Conservation (phyloP, 2,113 vertebrate genomes). For the Ophthalmolycus amberensis region DNA sequence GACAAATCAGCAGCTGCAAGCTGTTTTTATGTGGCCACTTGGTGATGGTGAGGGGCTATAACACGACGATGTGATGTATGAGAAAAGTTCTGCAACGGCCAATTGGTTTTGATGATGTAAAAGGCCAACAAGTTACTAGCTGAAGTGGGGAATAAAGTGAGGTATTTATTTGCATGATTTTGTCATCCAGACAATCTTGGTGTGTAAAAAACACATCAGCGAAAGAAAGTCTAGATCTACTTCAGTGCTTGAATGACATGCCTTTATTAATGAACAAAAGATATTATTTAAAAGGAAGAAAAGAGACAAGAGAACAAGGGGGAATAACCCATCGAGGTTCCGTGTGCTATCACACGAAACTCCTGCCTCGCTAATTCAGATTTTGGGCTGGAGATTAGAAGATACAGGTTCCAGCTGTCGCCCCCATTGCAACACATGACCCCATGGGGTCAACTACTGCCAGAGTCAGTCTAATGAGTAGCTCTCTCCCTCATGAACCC, state of each 20-base stretch:
- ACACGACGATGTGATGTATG: neutral
- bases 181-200: neutral
- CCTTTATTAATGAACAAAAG: neutral
- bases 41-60: neutral
- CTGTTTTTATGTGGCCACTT: too few species aligned
- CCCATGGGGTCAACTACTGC: slow-evolving; percentile 21
- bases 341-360: neutral
- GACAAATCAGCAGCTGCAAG: too few species aligned
- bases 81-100: neutral
- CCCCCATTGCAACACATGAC: slow-evolving; percentile 17
- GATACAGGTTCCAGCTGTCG: slow-evolving; percentile 28
- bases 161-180: neutral
- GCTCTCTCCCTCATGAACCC: slow-evolving; percentile 31
- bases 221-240: neutral
- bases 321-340: neutral
- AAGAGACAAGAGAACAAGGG: neutral
- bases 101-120: neutral
- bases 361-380: neutral
- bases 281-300: neutral
- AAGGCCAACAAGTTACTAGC: neutral
- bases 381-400: slow-evolving; percentile 24
- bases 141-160: neutral
- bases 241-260: neutral
- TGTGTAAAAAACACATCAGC: neutral
- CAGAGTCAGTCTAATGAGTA: slow-evolving; percentile 55